Evolutionary conservation across 2,888 invertebrate species (phyloP), one percentile per base, ranked within the genome.

Genomic region (Eucera pruinosa): DNA sequence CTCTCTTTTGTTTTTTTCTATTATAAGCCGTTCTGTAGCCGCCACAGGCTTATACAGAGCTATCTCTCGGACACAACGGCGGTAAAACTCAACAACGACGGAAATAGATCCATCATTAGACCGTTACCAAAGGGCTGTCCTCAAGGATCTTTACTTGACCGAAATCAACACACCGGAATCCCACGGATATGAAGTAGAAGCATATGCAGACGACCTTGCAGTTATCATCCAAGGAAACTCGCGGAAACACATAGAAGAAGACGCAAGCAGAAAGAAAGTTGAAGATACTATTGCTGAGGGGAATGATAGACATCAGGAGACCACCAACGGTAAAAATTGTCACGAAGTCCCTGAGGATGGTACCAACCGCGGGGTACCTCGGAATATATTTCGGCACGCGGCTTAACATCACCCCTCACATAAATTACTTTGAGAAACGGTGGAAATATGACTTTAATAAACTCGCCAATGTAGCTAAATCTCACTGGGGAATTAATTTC

Each of bases 121-220:
- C n/a, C n/a, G n/a, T n/a, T n/a, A n/a, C n/a, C 30, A 9, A 78
- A 48, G 5, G 81, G 80, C 0, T 83, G 81, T 25, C 81, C 79
- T 0, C 80, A 82, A 20, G 80, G 77, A 0, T 83, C 81, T 0
- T 45, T 81, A 0, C 57, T 79, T 2, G 80, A 77, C 0, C 80
- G 76, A 0, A 30, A 43, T 11, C n/a, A n/a, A n/a, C n/a, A n/a
- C 47, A 66, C 11, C 76, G 77, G 82, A 77, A 80, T 41, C 47
- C 30, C 30, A 5, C 2, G 61, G 39, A 9, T 2, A 11, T 6
- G n/a, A 66, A 5, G 33, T 30, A 1, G 45, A 67, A 0, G 80
- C 73, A 0, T 83, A 71, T 36, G 80, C 78, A 0, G 82, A 82
- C 23, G 82, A 82, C 23, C 43, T 82, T 0, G 5, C 60, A 0